Percentiles rank a stretch among this genome's conserved stretches.
These are phyloP conservation scores for Ancistrus triradiatus DNA, from an alignment of 2,113 vertebrate genomes.

Conservation along the genomic window DNA sequence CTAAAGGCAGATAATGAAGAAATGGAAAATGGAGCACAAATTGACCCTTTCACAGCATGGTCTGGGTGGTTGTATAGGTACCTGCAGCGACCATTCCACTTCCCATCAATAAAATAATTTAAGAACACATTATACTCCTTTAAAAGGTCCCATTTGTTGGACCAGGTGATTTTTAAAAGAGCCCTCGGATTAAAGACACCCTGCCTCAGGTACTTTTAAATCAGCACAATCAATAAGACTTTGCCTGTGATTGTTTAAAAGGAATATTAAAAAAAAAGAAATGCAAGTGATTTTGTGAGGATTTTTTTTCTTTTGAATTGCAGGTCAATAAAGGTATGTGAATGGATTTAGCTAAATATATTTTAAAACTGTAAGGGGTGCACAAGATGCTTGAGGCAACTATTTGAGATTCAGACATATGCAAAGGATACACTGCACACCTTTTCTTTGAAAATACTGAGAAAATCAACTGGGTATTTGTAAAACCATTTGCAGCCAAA, in stretches of 20 bases:
- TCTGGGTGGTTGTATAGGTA: conserved; percentile 86
- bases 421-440: too few relatives aligned
- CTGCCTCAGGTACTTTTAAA: conserved; percentile 77
- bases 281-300: conserved; percentile 55
- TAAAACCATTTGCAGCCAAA: too few relatives aligned
- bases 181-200: conserved; percentile 79
- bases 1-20: conserved; percentile 84
- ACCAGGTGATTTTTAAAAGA: conserved; percentile 99
- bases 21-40: conserved; percentile 97
- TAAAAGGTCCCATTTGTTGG: conserved; percentile 92
- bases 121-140: conserved; percentile 98
- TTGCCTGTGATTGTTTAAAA: conserved; percentile 62
- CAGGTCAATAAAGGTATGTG: conserved; percentile 55
- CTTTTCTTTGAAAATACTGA: too few relatives aligned
- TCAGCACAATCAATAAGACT: conserved; percentile 72
- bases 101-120: conserved; percentile 93
- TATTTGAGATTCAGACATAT: too few relatives aligned
- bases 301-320: conserved; percentile 42
- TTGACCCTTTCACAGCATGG: conserved; percentile 97
- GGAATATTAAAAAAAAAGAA: conserved; percentile 72
- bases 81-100: conserved; percentile 90
- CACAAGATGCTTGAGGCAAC: too few relatives aligned
- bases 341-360: conserved; percentile 41
- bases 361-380: too few relatives aligned
- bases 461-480: too few relatives aligned